Percentiles rank a stretch among this genome's conserved stretches.
Conservation (phyloP, 2,797 vertebrate genomes). For the Poliocrania exsul region DNA sequence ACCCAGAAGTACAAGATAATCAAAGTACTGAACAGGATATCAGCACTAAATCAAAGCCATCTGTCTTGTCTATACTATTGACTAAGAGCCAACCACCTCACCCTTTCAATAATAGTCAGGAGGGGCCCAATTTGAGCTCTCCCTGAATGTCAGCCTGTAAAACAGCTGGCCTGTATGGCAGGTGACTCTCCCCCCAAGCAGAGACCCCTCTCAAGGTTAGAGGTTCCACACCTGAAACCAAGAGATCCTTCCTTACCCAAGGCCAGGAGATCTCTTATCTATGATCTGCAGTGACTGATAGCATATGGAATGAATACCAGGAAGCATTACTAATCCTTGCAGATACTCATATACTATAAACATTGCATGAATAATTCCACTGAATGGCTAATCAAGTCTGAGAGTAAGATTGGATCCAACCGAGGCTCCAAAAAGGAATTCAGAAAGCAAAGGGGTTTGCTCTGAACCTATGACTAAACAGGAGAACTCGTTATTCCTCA, state of each 20-base stretch:
- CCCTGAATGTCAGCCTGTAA: background rate
- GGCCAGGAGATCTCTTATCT: background rate
- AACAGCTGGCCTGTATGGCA: background rate
- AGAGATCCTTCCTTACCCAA: background rate
- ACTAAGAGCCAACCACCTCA: background rate
- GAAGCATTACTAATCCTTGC: background rate
- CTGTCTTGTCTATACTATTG: background rate
- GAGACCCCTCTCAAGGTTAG: background rate
- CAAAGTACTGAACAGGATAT: background rate
- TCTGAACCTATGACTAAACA: background rate
- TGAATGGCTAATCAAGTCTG: background rate
- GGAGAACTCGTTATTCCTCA: background rate
- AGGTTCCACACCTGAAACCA: background rate
- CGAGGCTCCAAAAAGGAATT: background rate
- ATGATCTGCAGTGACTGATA: background rate
- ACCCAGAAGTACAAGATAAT: background rate
- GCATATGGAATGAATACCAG: background rate
- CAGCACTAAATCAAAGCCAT: background rate
- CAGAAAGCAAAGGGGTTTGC: background rate
- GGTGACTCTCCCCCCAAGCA: background rate
- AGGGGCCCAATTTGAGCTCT: background rate
- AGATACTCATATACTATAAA: background rate
- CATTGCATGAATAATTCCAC: background rate
- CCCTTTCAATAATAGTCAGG: background rate
- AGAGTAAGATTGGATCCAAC: background rate